Evolutionary conservation across 1,140 invertebrate genomes (phyloP).

Genomic region (Drosophila albomicans): DNA sequence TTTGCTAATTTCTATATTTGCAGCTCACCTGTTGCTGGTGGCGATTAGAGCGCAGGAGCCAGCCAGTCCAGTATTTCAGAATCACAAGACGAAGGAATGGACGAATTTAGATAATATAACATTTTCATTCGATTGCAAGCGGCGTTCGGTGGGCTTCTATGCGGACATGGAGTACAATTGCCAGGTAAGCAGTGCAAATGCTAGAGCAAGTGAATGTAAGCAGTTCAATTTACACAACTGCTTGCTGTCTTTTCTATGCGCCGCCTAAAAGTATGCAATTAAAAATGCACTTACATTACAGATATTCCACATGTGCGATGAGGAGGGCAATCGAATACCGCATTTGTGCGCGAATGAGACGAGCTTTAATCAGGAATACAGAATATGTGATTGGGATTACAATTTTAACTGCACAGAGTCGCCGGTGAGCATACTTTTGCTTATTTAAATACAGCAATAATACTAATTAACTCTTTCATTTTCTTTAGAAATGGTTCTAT

Average conservation of each 20-base stretch:
- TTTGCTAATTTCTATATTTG: not conserved
- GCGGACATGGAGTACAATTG: conserved; percentile 88
- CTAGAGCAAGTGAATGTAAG: not conserved
- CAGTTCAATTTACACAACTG: not conserved
- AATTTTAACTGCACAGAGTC: conserved; percentile 87
- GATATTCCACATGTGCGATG: conserved; percentile 89
- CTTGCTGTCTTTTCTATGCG: not conserved
- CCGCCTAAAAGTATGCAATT: conserved; percentile 63
- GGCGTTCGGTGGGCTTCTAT: conserved; percentile 87
- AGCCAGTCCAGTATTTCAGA: conserved; percentile 84
- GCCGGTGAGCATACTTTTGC: conserved; percentile 58
- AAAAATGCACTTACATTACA: conserved; percentile 12
- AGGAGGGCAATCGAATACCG: conserved; percentile 87
- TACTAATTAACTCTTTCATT: not conserved
- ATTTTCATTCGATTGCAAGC: conserved; percentile 87
- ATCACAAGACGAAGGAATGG: conserved; percentile 86
- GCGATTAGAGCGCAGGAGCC: conserved; percentile 70
- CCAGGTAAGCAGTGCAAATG: conserved; percentile 79
- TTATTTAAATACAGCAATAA: not conserved
- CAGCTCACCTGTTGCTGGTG: conserved; percentile 60
- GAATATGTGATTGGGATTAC: conserved; percentile 88
- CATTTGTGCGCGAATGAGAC: conserved; percentile 88
- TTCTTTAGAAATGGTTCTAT: conserved; percentile 86
- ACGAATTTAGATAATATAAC: conserved; percentile 88
- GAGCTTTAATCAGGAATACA: conserved; percentile 87